Evolutionary conservation across 2,113 vertebrate species (phyloP), one percentile per base, ranked within the genome.

Genomic region (Misgurnus mizolepis): DNA sequence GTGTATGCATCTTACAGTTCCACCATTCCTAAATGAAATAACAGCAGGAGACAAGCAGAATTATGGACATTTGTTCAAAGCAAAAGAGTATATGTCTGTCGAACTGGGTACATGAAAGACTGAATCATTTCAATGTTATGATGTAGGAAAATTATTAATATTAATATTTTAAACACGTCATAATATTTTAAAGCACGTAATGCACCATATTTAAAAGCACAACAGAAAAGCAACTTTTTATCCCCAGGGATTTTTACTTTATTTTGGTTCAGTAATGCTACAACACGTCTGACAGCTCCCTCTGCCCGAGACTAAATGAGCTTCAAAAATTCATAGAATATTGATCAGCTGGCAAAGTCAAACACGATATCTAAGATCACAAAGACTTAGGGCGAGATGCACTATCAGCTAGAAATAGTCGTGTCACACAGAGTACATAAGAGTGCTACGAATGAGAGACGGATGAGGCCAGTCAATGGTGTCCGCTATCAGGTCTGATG

Each of bases 301-400:
- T 70, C 78, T 79, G 64, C 27, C 61, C 53, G 68, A 83, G 86
- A 82, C 79, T 82, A 85, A 88, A 90, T 82, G 80, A 80, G 79
- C 87, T 89, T 88, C 87, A 88, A 90, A 86, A 92, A 93, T 92
- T 91, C 91, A 93, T 92, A 90, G 91, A 91, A 83, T 92, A 93
- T 92, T 78, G 92, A 93, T 92, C 86, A 81, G 79, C 66, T 34
- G 86, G 85, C 83, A 86, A 90, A 89, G 86, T 88, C 86, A 89
- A 92, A 90, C 80, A 88, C 71, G 81, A 85, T 81, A 83, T 89
- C 86, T 85, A 86, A 86, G 81, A 84, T 84, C 80, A 85, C 89
- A 90, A 90, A 86, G 87, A 90, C 84, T 81, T 77, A 80, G 45
- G 81, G 78, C 65, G 64, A 81, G 74, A 78, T 84, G 81, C 74